Evolutionary conservation across 2,888 invertebrate species (phyloP).

Genomic region (Chorisops tibialis): DNA sequence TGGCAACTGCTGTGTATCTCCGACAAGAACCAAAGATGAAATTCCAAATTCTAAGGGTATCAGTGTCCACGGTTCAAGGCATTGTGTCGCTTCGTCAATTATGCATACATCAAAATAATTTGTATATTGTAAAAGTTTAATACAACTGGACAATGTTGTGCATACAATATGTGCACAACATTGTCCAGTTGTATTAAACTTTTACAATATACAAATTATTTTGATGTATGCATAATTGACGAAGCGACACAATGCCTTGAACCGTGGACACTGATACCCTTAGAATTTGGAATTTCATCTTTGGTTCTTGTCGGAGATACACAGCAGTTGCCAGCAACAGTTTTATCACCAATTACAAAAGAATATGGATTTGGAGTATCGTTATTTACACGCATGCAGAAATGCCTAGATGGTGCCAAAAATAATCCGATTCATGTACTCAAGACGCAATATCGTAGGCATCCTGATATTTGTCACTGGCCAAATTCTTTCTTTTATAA

Average conservation of each 20-base stretch:
- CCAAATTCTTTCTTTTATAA: conserved; percentile 61
- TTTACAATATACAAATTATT: conserved; percentile 41
- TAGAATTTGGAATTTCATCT: conserved; percentile 69
- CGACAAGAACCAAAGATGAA: conserved; percentile 74
- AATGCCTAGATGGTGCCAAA: conserved; percentile 53
- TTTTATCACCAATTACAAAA: conserved; percentile 70
- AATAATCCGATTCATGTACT: conserved; percentile 57
- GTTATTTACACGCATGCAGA: conserved; percentile 70
- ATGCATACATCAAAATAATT: conserved; percentile 63
- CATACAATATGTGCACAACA: conserved; percentile 70
- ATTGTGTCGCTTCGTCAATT: conserved; percentile 85
- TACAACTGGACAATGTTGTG: conserved; percentile 59
- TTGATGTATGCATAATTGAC: conserved; percentile 73
- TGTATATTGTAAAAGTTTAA: conserved; percentile 41
- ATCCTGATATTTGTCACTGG: conserved; percentile 72
- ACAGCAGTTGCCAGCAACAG: conserved; percentile 77
- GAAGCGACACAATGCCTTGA: conserved; percentile 87
- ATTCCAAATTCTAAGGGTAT: conserved; percentile 75
- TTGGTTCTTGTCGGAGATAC: conserved; percentile 85
- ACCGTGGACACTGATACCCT: conserved; percentile 75
- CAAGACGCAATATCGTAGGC: conserved; percentile 81
- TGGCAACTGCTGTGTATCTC: conserved; percentile 82
- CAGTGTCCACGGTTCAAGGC: conserved; percentile 76
- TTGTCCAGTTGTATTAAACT: conserved; percentile 58
- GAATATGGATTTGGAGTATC: conserved; percentile 69